Conservation (phyloP, 2,888 invertebrate genomes). For the Mimumesa dahlbomi region DNA sequence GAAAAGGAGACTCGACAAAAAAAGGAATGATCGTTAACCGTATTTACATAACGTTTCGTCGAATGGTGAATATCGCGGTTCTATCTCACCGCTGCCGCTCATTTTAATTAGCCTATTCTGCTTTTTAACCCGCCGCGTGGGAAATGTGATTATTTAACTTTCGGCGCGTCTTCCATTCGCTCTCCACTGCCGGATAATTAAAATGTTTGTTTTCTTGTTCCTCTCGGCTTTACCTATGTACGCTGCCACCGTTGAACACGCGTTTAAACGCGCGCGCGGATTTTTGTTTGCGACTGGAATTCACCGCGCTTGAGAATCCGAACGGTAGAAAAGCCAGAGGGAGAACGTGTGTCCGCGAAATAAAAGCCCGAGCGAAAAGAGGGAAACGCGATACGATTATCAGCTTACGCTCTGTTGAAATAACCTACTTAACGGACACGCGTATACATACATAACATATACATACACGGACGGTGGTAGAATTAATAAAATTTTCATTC, state of each 20-base stretch:
- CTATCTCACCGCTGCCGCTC: constrained; percentile 7
- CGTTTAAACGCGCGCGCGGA: constrained; percentile 5
- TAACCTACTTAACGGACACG: too few species aligned
- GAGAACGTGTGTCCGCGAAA: too few species aligned
- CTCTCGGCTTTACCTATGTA: too few species aligned
- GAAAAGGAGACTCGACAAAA: constrained; percentile 7
- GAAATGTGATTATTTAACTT: constrained; percentile 48
- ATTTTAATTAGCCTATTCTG: constrained; percentile 41
- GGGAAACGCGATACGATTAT: not conserved
- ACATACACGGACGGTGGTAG: too few species aligned
- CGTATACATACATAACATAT: too few species aligned
- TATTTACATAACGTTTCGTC: constrained; percentile 41
- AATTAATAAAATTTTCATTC: too few species aligned
- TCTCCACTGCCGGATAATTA: constrained; percentile 25
- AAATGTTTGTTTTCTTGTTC: constrained; percentile 5
- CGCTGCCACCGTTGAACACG: not conserved
- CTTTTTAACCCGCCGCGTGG: not conserved
- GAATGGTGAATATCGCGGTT: constrained; percentile 21
- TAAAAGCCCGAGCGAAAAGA: too few species aligned
- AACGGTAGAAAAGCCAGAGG: constrained; percentile 1
- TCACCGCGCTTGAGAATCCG: not conserved
- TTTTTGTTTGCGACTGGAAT: not conserved
- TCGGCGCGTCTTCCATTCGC: constrained; percentile 41
- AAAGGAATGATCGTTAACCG: constrained; percentile 22
- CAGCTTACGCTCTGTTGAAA: too few species aligned